These are phyloP conservation scores for Oncorhynchus nerka DNA, from an alignment of 2,113 vertebrate species.

Conservation along the genomic window DNA sequence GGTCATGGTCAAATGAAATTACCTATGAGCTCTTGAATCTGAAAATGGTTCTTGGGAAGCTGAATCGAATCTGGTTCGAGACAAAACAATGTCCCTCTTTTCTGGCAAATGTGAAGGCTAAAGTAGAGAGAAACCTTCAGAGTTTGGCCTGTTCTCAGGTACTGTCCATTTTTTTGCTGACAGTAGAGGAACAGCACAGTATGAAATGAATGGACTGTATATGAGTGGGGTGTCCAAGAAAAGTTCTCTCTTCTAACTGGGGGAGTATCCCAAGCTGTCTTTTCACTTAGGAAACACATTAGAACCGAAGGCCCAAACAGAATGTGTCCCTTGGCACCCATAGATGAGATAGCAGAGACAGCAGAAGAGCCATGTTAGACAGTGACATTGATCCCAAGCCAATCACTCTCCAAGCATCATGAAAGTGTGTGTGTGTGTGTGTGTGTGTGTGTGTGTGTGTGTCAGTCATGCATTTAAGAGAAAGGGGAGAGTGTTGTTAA, in stretches of 20 bases:
- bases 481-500: slow-evolving; percentile 11
- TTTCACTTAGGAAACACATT: slow-evolving; percentile 69
- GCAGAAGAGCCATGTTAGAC: slow-evolving; percentile 49
- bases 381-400: slow-evolving; percentile 49
- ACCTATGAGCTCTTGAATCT: not conserved
- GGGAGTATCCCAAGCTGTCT: slow-evolving; percentile 57
- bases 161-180: slow-evolving; percentile 50
- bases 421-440: not conserved
- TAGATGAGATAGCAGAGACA: slow-evolving; percentile 61
- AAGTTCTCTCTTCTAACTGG: slow-evolving; percentile 60
- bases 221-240: slow-evolving; percentile 58
- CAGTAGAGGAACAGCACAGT: slow-evolving; percentile 22
- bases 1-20: not conserved
- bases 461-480: slow-evolving; percentile 19
- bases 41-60: slow-evolving; percentile 18
- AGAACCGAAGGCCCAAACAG: slow-evolving; percentile 58
- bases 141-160: slow-evolving; percentile 37
- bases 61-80: not conserved
- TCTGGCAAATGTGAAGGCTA: not conserved
- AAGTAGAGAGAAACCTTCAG: slow-evolving; percentile 28
- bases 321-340: slow-evolving; percentile 64
- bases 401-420: slow-evolving; percentile 27
- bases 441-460: not conserved
- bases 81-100: not conserved
- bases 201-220: slow-evolving; percentile 38